Conservation (phyloP, 2,888 invertebrate genomes). For the Oscheius myriophilus region DNA sequence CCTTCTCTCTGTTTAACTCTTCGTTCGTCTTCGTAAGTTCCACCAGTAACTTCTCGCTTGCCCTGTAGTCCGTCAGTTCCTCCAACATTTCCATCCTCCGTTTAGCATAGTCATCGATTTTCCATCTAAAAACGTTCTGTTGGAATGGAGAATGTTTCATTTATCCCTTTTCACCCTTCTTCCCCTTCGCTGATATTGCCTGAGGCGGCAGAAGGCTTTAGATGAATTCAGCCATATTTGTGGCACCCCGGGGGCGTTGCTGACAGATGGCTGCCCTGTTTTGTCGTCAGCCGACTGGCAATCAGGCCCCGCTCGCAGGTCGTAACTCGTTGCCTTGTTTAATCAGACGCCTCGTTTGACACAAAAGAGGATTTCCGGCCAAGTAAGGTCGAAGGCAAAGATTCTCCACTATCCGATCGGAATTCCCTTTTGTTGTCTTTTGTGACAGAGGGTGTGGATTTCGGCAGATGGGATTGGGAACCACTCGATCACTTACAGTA, state of each 20-base stretch:
- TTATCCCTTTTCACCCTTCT: not conserved
- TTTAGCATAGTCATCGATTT: conserved; percentile 42
- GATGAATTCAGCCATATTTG: conserved; percentile 14
- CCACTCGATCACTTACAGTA: too few species aligned
- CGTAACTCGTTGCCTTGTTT: conserved; percentile 3
- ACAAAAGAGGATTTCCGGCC: conserved; percentile 5
- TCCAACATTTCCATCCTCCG: conserved; percentile 51
- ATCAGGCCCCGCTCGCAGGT: not conserved
- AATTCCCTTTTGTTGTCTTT: not conserved
- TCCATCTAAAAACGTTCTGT: conserved; percentile 37
- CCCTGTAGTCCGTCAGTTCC: conserved; percentile 53
- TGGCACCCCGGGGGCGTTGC: conserved; percentile 14
- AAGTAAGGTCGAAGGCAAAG: not conserved
- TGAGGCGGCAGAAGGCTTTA: not conserved
- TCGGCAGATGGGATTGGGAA: too few species aligned
- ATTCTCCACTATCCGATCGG: not conserved
- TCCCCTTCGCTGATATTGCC: not conserved
- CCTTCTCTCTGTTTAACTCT: conserved; percentile 64
- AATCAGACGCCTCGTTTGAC: conserved; percentile 8
- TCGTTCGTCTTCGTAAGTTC: conserved; percentile 59
- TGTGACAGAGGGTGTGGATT: not conserved
- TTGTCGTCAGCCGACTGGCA: not conserved
- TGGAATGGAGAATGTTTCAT: not conserved
- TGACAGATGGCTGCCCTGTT: conserved; percentile 10
- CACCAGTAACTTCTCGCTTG: conserved; percentile 38